These are phyloP conservation scores for Gadus chalcogrammus DNA, from an alignment of 2,113 vertebrate species.

Conservation along the genomic window DNA sequence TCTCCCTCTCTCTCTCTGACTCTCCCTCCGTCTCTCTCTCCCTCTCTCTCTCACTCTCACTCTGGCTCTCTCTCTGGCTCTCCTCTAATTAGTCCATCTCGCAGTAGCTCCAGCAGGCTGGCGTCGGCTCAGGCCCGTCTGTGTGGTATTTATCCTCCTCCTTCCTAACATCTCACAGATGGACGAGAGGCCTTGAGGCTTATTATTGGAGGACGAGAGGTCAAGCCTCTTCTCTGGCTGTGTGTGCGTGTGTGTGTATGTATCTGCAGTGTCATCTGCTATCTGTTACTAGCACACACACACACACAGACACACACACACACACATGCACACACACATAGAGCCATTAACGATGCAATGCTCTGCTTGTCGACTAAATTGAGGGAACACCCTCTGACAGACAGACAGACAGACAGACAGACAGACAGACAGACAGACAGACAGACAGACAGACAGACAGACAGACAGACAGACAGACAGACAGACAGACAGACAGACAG, in stretches of 20 bases:
- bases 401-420: too few relatives aligned
- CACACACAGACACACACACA: too few relatives aligned
- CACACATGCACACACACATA: too few relatives aligned
- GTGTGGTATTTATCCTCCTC: conserved; percentile 29
- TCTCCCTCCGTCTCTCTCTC: not conserved
- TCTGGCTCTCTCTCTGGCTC: conserved; percentile 22
- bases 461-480: too few relatives aligned
- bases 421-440: too few relatives aligned
- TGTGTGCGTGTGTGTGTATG: not conserved
- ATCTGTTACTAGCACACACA: too few relatives aligned
- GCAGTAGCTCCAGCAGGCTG: too few relatives aligned
- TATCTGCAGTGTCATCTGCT: not conserved
- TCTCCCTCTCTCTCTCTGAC: conserved; percentile 2
- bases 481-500: too few relatives aligned
- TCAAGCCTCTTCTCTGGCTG: not conserved
- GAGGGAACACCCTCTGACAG: too few relatives aligned
- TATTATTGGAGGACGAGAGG: conserved; percentile 27
- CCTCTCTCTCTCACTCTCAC: conserved; percentile 7
- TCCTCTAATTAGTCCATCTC: conserved; percentile 36
- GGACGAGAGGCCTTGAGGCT: conserved; percentile 27
- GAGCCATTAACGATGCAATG: too few relatives aligned
- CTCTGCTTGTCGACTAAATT: too few relatives aligned
- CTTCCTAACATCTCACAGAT: conserved; percentile 51
- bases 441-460: too few relatives aligned
- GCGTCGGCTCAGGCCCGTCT: conserved; percentile 18